phyloP scores from a whole-genome alignment of 2,888 invertebrate genomes.

The Himalopsyche anomala region DNA sequence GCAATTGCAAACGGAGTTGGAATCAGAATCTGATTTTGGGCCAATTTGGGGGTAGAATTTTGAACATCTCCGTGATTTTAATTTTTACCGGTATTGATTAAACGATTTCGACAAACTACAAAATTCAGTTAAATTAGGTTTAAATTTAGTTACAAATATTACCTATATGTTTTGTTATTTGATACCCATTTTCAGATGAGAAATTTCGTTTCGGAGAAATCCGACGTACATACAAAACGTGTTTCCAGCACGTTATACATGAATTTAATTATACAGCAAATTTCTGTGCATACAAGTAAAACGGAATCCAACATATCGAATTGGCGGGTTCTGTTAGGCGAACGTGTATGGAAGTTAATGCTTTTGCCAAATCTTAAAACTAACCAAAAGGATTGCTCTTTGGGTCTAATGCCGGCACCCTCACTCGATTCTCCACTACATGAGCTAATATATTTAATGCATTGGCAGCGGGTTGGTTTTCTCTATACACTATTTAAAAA shows the following conservation, averaged over 20 bases:
- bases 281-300: slow-evolving; percentile 34
- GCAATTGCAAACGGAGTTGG: too few relatives aligned
- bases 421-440: slow-evolving; percentile 22
- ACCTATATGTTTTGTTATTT: too few relatives aligned
- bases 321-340: slow-evolving; percentile 24
- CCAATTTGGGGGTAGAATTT: too few relatives aligned
- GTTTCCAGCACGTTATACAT: slow-evolving; percentile 21
- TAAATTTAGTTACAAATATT: too few relatives aligned
- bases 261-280: slow-evolving; percentile 34
- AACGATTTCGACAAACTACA: too few relatives aligned
- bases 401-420: slow-evolving; percentile 52
- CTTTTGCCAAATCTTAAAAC: slow-evolving; percentile 55
- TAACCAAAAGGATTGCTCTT: slow-evolving; percentile 55
- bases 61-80: too few relatives aligned
- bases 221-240: not conserved
- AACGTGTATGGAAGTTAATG: slow-evolving; percentile 47
- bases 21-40: too few relatives aligned
- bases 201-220: not conserved
- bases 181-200: too few relatives aligned
- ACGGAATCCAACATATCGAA: slow-evolving; percentile 31
- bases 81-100: too few relatives aligned
- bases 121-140: too few relatives aligned
- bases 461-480: not conserved
- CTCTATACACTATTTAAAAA: too few relatives aligned
- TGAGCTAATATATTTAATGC: slow-evolving; percentile 43